Evolutionary conservation across 2,797 vertebrate genomes (phyloP), one percentile per base, ranked within the genome.

Genomic region (Leuciscus waleckii): DNA sequence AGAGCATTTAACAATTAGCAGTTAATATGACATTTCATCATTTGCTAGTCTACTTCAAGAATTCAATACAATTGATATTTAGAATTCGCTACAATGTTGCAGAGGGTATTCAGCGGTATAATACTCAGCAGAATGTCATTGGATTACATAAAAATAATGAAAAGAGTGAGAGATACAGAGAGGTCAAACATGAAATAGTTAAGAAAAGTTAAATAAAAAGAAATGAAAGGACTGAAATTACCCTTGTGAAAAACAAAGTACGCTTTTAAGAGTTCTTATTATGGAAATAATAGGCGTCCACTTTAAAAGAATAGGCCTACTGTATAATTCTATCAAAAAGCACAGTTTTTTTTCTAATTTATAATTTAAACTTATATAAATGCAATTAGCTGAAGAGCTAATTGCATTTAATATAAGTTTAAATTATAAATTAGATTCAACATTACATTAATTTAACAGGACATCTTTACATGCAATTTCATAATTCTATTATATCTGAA

Each of bases 141-240:
- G 56, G 7, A 29, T 49, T 74, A 56, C 76, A 54, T 32, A 81
- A 76, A 43, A 79, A 81, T 23, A 21, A 54, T 37, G 87, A 61
- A 85, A 77, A 71, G 43, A 81, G 85, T 41, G 56, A 75, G 78
- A 78, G 73, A 82, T 35, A 81, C 23, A 82, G 49, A 17, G 51
- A 89, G 43, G 46, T 71, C 11, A 56, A 67, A 63, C 7, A 41
- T 86, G 78, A 51, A 85, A 58, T 10, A 39, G 71, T 46, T 35
- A 19, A 43, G 77, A 21, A n/a, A 78, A 69, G 79, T n/a, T 81
- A 68, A 76, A 63, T 69, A 73, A 78, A 67, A 61, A 83, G 37
- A 67, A 83, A 41, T 91, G 49, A 88, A 69, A 74, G 87, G 41
- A 89, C 73, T 85, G 26, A 88, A 51, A 85, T 14, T 49, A 78